Percentiles rank a stretch among this genome's conserved stretches.
Evolutionary conservation across 37 sponge, comb jelly and placozoan species (phyloP).

Genomic region (Spongilla lacustris): DNA sequence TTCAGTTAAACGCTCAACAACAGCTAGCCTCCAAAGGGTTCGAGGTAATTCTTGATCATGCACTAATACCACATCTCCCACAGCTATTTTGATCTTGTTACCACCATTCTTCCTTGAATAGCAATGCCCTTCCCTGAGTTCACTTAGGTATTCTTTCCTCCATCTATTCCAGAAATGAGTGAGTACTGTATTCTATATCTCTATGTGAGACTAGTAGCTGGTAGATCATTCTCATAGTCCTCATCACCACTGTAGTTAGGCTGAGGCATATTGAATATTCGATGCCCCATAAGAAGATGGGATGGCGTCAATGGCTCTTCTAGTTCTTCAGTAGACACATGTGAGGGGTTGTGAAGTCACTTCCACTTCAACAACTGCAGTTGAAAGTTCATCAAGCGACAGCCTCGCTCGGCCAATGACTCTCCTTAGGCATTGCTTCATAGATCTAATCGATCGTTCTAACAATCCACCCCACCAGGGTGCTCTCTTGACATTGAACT

Average conservation of each 20-base stretch:
- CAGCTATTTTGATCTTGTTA: neutral
- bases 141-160: conserved; percentile 17
- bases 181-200: neutral
- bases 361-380: conserved; percentile 23
- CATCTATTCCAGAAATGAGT: conserved; percentile 19
- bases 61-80: conserved; percentile 19
- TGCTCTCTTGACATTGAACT: neutral
- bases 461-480: neutral
- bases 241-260: neutral
- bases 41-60: conserved; percentile 22
- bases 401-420: conserved; percentile 9
- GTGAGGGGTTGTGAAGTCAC: conserved; percentile 15
- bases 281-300: conserved; percentile 2
- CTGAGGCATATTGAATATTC: neutral
- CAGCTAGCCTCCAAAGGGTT: conserved; percentile 9
- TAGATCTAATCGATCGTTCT: conserved; percentile 12
- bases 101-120: neutral
- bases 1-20: too few species aligned
- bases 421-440: conserved; percentile 23
- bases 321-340: too few species aligned
- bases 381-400: conserved; percentile 11
- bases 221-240: neutral
- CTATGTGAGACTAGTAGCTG: neutral
- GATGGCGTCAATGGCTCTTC: conserved; percentile 13
- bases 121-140: neutral